A percentile compares a stretch with the other conserved stretches of the same genome.
Conservation (phyloP, 2,797 vertebrate species). For the Rousettus madagascariensis region DNA sequence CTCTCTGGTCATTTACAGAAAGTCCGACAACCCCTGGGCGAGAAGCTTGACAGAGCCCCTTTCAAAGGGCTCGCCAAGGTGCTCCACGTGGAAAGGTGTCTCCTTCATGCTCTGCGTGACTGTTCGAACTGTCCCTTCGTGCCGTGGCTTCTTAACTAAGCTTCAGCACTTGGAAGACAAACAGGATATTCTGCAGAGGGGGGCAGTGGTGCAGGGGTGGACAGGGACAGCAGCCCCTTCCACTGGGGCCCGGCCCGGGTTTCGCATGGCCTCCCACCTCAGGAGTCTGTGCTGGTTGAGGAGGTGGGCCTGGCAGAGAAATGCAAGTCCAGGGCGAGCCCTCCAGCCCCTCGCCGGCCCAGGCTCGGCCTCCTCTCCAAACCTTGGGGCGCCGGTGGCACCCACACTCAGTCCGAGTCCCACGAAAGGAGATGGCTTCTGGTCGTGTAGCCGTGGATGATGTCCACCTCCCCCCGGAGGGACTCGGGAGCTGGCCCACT, state of each 20-base stretch:
- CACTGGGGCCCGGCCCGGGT: background rate
- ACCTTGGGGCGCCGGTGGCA: accelerated
- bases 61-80: background rate
- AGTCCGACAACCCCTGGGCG: too few species aligned
- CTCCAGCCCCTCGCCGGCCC: background rate
- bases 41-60: background rate
- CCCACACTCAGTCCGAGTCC: accelerated
- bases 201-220: too few species aligned
- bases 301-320: accelerated
- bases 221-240: accelerated
- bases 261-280: background rate
- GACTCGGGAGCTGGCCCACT: background rate
- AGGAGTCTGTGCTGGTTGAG: background rate
- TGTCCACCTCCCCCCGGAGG: accelerated
- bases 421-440: accelerated
- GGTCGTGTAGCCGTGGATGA: background rate
- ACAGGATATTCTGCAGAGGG: accelerated
- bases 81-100: background rate
- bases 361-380: background rate
- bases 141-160: background rate
- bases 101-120: background rate
- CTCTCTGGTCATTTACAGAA: background rate
- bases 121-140: background rate
- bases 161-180: background rate
- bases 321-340: accelerated